phyloP scores from a whole-genome alignment of 2,888 invertebrate genomes.

The Eilema griseolum region DNA sequence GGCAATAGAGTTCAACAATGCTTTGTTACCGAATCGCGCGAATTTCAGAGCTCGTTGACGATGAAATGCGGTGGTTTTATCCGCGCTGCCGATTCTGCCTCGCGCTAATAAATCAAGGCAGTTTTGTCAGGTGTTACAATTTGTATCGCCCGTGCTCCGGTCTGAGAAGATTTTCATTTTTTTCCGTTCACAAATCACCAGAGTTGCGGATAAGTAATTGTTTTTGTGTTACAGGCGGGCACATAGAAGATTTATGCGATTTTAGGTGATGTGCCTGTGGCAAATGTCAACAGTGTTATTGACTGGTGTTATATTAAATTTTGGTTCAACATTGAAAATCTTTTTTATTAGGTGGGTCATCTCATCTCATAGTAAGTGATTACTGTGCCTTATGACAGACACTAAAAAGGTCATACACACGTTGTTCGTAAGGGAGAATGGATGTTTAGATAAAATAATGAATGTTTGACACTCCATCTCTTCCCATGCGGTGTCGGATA shows the following conservation, averaged over 20 bases:
- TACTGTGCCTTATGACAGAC: background rate
- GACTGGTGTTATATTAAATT: background rate
- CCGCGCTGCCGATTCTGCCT: conserved; percentile 59
- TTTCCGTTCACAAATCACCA: conserved; percentile 56
- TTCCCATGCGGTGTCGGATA: no score
- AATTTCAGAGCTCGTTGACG: conserved; percentile 58
- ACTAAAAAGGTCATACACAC: background rate
- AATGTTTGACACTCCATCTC: background rate
- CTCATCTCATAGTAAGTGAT: background rate
- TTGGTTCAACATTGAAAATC: conserved; percentile 18
- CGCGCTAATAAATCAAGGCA: conserved; percentile 68
- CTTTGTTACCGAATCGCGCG: conserved; percentile 58
- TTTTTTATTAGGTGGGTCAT: background rate
- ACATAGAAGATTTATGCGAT: conserved; percentile 41
- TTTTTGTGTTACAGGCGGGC: conserved; percentile 37
- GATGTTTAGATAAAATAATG: background rate
- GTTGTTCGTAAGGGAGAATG: background rate
- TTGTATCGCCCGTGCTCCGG: conserved; percentile 61
- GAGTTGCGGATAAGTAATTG: conserved; percentile 51
- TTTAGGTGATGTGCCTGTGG: conserved; percentile 14
- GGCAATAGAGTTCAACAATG: conserved; percentile 59
- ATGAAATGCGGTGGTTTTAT: conserved; percentile 65
- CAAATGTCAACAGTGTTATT: conserved; percentile 18
- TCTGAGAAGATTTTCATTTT: conserved; percentile 59
- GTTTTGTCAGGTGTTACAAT: conserved; percentile 74